Conservation (phyloP, 35 echinoderm and acorn worm species). For the Acanthaster planci region DNA sequence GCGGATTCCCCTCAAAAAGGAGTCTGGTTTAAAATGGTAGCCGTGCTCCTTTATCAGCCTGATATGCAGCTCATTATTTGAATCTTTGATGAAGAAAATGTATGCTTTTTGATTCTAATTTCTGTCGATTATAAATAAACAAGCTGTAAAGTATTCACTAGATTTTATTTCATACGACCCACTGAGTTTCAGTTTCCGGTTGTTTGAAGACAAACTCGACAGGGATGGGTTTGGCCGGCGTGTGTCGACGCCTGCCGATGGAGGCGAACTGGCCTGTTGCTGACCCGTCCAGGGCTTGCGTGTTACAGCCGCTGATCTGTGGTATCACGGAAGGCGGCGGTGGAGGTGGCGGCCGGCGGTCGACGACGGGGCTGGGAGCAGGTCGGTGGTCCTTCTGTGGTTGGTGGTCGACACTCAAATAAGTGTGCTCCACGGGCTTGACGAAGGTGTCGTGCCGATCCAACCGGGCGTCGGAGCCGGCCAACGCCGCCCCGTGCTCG, state of each 20-base stretch:
- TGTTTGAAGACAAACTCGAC: too few relatives aligned
- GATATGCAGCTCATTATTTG: too few relatives aligned
- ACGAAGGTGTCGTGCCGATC: not conserved
- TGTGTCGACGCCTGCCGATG: not conserved
- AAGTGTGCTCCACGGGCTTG: not conserved
- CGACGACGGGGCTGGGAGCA: not conserved
- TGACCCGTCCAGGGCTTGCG: not conserved
- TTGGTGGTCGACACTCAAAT: not conserved
- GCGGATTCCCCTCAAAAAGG: too few relatives aligned
- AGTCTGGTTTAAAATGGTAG: too few relatives aligned
- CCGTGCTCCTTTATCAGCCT: too few relatives aligned
- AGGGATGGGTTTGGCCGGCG: not conserved
- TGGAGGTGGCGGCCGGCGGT: not conserved
- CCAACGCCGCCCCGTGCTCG: not conserved
- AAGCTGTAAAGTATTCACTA: too few relatives aligned
- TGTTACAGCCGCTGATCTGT: not conserved
- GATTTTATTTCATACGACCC: too few relatives aligned
- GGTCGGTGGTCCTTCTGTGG: not conserved
- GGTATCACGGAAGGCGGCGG: not conserved
- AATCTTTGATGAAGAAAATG: too few relatives aligned
- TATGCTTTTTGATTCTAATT: too few relatives aligned
- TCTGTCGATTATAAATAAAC: too few relatives aligned
- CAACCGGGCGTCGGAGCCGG: not conserved
- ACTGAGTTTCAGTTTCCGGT: too few relatives aligned
- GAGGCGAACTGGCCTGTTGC: not conserved